phyloP scores from a whole-genome alignment of 1,140 invertebrate genomes.

The Steinernema feltiae region DNA sequence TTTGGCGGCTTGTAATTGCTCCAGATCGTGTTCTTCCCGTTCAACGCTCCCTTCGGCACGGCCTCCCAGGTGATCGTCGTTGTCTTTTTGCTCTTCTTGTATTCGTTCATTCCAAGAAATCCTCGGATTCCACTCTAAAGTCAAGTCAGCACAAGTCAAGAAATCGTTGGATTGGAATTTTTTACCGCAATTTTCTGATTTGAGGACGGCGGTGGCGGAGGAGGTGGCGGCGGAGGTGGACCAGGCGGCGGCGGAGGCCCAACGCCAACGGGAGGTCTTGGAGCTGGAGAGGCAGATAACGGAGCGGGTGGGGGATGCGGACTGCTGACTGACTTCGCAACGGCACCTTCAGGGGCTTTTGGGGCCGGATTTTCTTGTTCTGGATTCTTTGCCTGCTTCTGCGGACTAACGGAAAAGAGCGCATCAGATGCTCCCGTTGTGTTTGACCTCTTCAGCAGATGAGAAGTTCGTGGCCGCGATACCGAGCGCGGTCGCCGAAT shows the following conservation, averaged over 20 bases:
- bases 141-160: background rate
- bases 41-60: background rate
- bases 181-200: background rate
- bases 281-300: background rate
- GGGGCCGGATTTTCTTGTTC: background rate
- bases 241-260: background rate
- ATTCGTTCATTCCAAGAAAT: background rate
- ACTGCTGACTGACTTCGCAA: background rate
- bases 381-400: conserved; percentile 3
- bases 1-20: background rate
- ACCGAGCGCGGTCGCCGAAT: background rate
- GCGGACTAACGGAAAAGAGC: background rate
- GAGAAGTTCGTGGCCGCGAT: background rate
- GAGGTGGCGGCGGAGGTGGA: background rate
- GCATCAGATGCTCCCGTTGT: background rate
- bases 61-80: conserved; percentile 1
- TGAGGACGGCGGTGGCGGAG: background rate
- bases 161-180: background rate
- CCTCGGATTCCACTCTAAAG: conserved; percentile 3
- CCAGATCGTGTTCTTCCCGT: conserved; percentile 2
- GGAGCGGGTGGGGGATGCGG: background rate
- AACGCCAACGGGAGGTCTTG: background rate
- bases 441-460: background rate
- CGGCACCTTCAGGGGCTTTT: background rate
- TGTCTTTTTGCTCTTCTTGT: conserved; percentile 1